Base-by-base conservation (phyloP, 2,113 vertebrate genomes). In the Amphiprion percula region DNA sequence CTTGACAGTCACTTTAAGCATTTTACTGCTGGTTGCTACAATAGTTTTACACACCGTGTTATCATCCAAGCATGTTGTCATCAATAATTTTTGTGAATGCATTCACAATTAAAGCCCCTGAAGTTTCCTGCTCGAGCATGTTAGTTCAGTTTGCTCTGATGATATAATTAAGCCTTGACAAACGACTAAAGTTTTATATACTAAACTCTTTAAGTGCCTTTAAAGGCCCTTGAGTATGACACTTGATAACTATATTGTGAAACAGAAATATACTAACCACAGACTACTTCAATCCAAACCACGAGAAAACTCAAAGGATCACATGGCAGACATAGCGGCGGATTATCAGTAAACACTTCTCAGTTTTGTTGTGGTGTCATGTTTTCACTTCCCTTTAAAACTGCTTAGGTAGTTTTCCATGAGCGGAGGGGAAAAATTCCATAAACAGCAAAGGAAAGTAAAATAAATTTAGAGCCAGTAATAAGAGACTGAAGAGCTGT, bases 341-440 rank as follows among this genome's bases (percentile, higher is more conserved):
- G 49, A 46, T n/a, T 52, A 30, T 53, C 19, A 56, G 10, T 3
- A 2, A 41, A 28, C 30, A 67, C 47, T 67, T 54, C 24, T 61
- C 24, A 28, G 3, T 68, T 67, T 53, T 46, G 24, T 24, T 26
- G 5, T 21, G 8, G 33, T 24, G 37, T 55, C 49, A 28, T 23
- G 28, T 33, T 69, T 23, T 69, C 58, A 74, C 64, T 80, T 80
- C 63, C 58, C 26, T 39, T 39, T 21, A 63, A 63, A 63, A 68
- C 2, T 55, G 63, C 46, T 49, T 17, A 6, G 17, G 1, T 26
- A 10, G 39, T 61, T 55, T 61, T 11, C 26, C 5, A 21, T 67
- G 1, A 23, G 10, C 12, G 53, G 16, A 33, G 24, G 12, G 12
- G 12, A 47, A 74, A 21, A 11, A 10, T 19, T 14, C 16, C 15